phyloP scores from a whole-genome alignment of 2,797 vertebrate genomes.

The Anguilla megastoma region DNA sequence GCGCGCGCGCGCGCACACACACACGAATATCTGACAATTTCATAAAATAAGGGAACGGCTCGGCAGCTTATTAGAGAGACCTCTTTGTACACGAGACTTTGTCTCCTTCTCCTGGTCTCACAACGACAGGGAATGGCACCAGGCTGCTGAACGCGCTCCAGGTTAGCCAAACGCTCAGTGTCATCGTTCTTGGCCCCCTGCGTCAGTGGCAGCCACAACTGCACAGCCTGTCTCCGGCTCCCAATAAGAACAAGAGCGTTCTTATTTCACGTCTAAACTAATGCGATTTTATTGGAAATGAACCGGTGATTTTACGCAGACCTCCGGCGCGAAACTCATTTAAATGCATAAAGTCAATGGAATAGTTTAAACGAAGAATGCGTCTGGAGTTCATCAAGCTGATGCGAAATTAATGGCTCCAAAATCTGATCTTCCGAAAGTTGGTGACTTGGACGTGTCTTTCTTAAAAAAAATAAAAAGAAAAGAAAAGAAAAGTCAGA shows the following conservation, averaged over 20 bases:
- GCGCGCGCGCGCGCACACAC: neutral
- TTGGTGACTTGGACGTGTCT: neutral
- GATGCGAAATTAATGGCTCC: slow-evolving; percentile 48
- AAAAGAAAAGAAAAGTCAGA: slow-evolving; percentile 13
- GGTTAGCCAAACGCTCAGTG: slow-evolving; percentile 18
- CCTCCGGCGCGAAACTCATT: slow-evolving; percentile 51
- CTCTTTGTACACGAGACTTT: neutral
- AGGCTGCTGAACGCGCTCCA: neutral
- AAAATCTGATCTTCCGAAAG: slow-evolving; percentile 15
- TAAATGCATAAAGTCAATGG: slow-evolving; percentile 54
- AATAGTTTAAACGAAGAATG: slow-evolving; percentile 53
- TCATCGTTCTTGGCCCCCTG: slow-evolving; percentile 17
- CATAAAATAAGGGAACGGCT: neutral
- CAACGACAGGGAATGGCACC: neutral
- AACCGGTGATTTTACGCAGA: slow-evolving; percentile 54
- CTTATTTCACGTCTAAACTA: slow-evolving; percentile 50
- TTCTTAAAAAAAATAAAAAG: slow-evolving; percentile 5
- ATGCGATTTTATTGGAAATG: slow-evolving; percentile 47
- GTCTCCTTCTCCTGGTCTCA: neutral
- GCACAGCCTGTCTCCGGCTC: neutral
- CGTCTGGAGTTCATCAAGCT: slow-evolving; percentile 53
- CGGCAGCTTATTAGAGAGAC: neutral
- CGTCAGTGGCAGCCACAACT: slow-evolving; percentile 25
- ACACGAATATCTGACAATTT: neutral
- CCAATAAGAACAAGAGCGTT: slow-evolving; percentile 46